Percentiles rank a stretch among this genome's conserved stretches.
Conservation (phyloP, 2,888 invertebrate genomes). For the Pollenia griseotomentosa region DNA sequence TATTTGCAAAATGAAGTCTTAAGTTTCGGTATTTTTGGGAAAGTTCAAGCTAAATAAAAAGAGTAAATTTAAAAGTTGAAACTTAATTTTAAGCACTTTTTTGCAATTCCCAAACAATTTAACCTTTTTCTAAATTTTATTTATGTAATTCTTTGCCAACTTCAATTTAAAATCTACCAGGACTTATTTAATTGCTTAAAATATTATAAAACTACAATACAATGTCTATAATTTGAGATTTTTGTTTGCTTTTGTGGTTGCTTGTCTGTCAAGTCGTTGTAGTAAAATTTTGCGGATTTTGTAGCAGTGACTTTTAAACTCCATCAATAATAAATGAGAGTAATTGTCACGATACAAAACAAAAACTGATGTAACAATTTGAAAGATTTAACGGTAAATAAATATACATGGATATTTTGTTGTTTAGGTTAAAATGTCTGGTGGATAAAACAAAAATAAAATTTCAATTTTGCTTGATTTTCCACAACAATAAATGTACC, state of each 20-base stretch:
- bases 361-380: slow-evolving; percentile 42
- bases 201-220: not conserved
- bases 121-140: not conserved
- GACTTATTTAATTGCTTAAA: not conserved
- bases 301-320: slow-evolving; percentile 80
- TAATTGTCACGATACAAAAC: slow-evolving; percentile 80
- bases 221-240: slow-evolving; percentile 2
- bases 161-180: not conserved
- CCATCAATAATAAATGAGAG: slow-evolving; percentile 82
- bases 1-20: too few relatives aligned
- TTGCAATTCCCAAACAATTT: not conserved
- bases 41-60: too few relatives aligned
- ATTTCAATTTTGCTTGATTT: not conserved
- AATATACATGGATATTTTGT: slow-evolving; percentile 43
- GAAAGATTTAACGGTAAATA: slow-evolving; percentile 43
- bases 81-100: too few relatives aligned
- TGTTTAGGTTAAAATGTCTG: slow-evolving; percentile 52
- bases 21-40: too few relatives aligned
- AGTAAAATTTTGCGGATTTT: slow-evolving; percentile 56
- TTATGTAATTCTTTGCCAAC: not conserved
- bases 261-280: slow-evolving; percentile 53
- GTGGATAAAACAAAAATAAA: slow-evolving; percentile 22
- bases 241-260: slow-evolving; percentile 40
- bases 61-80: too few relatives aligned
- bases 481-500: slow-evolving; percentile 18